Evolutionary conservation across 1,140 invertebrate species (phyloP).

Genomic region (Nixonia krombeini): DNA sequence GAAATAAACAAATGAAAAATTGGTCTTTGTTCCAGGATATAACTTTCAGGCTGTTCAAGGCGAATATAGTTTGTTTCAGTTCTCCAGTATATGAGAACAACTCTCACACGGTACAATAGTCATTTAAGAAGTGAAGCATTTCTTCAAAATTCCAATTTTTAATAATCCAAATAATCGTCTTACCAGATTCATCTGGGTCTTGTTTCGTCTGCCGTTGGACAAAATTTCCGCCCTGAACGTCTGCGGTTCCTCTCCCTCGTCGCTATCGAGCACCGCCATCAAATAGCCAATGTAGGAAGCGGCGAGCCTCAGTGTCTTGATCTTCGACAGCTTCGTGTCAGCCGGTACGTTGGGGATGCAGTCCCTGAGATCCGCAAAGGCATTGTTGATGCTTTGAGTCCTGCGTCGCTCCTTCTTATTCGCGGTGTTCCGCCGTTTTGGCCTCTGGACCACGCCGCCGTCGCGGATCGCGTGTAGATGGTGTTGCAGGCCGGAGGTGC

Average conservation of each 20-base stretch:
- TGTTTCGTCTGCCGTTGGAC: constrained; percentile 67
- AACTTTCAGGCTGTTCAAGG: too few relatives aligned
- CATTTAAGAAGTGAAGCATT: too few relatives aligned
- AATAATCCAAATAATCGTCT: constrained; percentile 1
- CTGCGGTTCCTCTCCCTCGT: constrained; percentile 78
- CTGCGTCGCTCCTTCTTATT: constrained; percentile 95
- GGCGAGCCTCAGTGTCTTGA: constrained; percentile 91
- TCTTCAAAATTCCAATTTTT: too few relatives aligned
- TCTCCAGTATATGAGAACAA: too few relatives aligned
- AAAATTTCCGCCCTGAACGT: constrained; percentile 83
- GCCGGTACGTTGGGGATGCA: constrained; percentile 96
- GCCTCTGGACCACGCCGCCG: constrained; percentile 40
- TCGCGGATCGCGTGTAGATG: constrained; percentile 39
- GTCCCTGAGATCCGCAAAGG: constrained; percentile 91
- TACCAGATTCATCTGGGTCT: constrained; percentile 56
- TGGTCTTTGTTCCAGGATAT: too few relatives aligned
- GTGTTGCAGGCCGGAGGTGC: constrained; percentile 3
- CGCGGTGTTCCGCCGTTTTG: constrained; percentile 82
- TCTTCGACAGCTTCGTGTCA: constrained; percentile 95
- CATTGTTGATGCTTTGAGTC: constrained; percentile 95
- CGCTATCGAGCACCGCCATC: constrained; percentile 83
- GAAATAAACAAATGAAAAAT: too few relatives aligned
- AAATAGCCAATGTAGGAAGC: constrained; percentile 94
- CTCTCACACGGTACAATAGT: too few relatives aligned
- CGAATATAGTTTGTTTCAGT: too few relatives aligned